Conservation (phyloP, 1,140 invertebrate genomes). For the Brachionus plicatilis region DNA sequence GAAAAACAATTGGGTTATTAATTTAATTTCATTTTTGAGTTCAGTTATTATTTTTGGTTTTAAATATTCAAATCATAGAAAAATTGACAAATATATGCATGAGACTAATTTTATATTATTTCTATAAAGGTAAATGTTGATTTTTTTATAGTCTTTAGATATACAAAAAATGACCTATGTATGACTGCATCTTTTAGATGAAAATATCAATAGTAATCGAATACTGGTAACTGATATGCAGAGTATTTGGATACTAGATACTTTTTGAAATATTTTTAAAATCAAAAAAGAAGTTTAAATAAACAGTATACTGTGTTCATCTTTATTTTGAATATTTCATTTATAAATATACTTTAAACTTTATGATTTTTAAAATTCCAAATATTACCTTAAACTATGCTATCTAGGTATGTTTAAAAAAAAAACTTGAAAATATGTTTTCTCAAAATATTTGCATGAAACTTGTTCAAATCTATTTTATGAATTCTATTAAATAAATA, state of each 20-base stretch:
- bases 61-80: background rate
- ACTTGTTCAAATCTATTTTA: background rate
- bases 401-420: too few relatives aligned
- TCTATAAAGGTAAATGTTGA: slow-evolving; percentile 4
- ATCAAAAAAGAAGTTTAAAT: background rate
- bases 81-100: background rate
- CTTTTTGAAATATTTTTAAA: background rate
- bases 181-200: background rate
- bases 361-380: too few relatives aligned
- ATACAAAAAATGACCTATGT: background rate
- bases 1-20: slow-evolving; percentile 20
- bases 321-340: too few relatives aligned
- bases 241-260: background rate
- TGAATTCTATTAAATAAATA: background rate
- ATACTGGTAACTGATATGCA: background rate
- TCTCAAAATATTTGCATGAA: background rate
- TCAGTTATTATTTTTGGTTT: background rate
- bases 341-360: too few relatives aligned
- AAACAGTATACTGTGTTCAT: background rate
- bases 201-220: background rate
- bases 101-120: background rate
- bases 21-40: slow-evolving; percentile 13
- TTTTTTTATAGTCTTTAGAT: slow-evolving; percentile 19
- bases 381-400: too few relatives aligned
- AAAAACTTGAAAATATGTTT: background rate